phyloP scores from a whole-genome alignment of 2,888 invertebrate species.

The Folsomia manolachei region DNA sequence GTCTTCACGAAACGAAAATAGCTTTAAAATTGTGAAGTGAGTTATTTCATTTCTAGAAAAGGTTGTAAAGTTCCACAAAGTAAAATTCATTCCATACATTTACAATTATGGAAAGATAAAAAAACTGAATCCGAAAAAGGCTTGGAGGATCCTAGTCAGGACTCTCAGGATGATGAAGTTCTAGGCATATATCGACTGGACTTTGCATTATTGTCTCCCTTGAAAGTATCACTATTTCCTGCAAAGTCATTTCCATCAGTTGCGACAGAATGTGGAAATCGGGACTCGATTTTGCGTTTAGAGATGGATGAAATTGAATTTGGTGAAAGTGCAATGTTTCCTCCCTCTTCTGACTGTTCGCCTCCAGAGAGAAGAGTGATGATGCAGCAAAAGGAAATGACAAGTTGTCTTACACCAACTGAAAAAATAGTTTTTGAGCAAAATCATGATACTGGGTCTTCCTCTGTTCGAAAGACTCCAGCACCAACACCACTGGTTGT shows the following conservation, averaged over 20 bases:
- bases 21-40: too few relatives aligned
- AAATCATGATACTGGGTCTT: not conserved
- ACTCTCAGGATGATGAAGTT: constrained; percentile 31
- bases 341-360: not conserved
- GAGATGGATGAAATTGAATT: constrained; percentile 21
- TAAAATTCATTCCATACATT: too few relatives aligned
- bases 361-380: constrained; percentile 1
- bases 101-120: not conserved
- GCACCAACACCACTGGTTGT: constrained; percentile 1
- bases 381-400: constrained; percentile 14
- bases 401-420: not conserved
- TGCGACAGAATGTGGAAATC: constrained; percentile 32
- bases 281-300: constrained; percentile 26
- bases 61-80: too few relatives aligned
- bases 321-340: constrained; percentile 1
- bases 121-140: not conserved
- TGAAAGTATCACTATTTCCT: constrained; percentile 61
- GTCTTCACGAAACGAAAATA: too few relatives aligned
- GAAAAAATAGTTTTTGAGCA: not conserved
- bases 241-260: constrained; percentile 56
- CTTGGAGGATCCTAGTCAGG: not conserved
- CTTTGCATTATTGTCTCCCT: constrained; percentile 62
- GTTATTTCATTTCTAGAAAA: too few relatives aligned
- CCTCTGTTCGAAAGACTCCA: not conserved
- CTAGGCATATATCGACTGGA: constrained; percentile 39